Percentiles rank a stretch among this genome's conserved stretches.
Evolutionary conservation across 2,888 invertebrate genomes (phyloP).

Genomic region (Pelosia muscerda): DNA sequence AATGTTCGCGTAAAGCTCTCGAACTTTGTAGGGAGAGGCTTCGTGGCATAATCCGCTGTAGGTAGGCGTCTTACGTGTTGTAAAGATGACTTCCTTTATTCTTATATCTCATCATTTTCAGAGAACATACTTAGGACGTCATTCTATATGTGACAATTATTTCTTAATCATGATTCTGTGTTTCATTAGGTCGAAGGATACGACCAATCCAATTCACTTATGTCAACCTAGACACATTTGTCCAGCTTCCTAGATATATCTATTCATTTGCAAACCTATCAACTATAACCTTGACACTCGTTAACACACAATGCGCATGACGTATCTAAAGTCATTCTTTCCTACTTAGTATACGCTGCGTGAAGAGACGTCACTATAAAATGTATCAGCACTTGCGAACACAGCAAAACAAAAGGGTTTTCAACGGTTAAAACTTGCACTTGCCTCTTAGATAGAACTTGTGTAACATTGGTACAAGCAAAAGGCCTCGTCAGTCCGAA

Average conservation of each 20-base stretch:
- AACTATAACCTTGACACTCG: slow-evolving; percentile 38
- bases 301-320: slow-evolving; percentile 22
- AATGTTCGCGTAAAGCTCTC: neutral
- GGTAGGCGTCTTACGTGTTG: neutral
- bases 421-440: neutral
- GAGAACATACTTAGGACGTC: too few relatives aligned
- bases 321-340: slow-evolving; percentile 3
- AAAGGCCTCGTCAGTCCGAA: slow-evolving; percentile 6
- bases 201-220: neutral
- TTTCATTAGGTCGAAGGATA: too few relatives aligned
- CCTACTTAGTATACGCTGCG: slow-evolving; percentile 17
- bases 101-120: neutral
- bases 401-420: neutral
- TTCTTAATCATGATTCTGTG: too few relatives aligned
- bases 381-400: neutral
- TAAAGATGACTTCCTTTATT: neutral
- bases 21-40: neutral
- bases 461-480: neutral
- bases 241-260: slow-evolving; percentile 3
- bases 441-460: neutral
- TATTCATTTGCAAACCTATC: slow-evolving; percentile 17
- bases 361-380: neutral
- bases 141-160: neutral
- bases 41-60: neutral
- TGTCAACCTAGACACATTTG: neutral